Evolutionary conservation across 2,113 vertebrate species (phyloP).

Genomic region (Prionailurus bengalensis): DNA sequence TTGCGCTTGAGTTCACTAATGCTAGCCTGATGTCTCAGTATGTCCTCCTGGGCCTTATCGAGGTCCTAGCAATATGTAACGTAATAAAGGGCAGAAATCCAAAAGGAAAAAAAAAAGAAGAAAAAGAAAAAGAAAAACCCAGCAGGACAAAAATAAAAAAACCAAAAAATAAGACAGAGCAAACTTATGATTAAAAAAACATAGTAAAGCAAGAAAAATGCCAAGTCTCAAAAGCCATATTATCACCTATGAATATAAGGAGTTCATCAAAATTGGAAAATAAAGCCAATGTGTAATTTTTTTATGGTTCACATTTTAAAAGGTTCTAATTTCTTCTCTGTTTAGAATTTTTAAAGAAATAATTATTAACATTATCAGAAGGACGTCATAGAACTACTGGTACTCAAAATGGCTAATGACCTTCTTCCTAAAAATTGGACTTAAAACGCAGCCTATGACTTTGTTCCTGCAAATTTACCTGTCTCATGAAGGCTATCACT

Average conservation of each 20-base stretch:
- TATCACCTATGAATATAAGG: conserved; percentile 26
- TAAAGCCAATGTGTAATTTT: conserved; percentile 57
- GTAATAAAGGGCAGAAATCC: conserved; percentile 86
- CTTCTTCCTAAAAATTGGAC: neutral
- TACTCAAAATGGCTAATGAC: neutral
- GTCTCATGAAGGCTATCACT: neutral
- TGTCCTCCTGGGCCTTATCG: conserved; percentile 99
- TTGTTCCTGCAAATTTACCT: conserved; percentile 12
- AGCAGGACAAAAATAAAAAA: conserved; percentile 80
- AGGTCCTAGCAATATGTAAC: conserved; percentile 93
- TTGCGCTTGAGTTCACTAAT: conserved; percentile 99
- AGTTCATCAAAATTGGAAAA: conserved; percentile 74
- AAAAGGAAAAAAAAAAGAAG: conserved; percentile 82
- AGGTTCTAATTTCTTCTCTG: conserved; percentile 22
- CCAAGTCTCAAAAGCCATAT: conserved; percentile 87
- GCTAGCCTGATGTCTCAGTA: conserved; percentile 99
- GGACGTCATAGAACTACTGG: neutral
- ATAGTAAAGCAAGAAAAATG: conserved; percentile 87
- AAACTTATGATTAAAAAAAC: conserved; percentile 83
- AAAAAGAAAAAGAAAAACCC: conserved; percentile 83
- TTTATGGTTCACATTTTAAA: conserved; percentile 52
- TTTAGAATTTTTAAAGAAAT: neutral
- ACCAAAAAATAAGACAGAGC: conserved; percentile 82
- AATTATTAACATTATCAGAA: conserved; percentile 25
- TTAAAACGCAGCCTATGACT: conserved; percentile 19